These are phyloP conservation scores for Vimba vimba DNA, from an alignment of 2,113 vertebrate species.

Conservation along the genomic window DNA sequence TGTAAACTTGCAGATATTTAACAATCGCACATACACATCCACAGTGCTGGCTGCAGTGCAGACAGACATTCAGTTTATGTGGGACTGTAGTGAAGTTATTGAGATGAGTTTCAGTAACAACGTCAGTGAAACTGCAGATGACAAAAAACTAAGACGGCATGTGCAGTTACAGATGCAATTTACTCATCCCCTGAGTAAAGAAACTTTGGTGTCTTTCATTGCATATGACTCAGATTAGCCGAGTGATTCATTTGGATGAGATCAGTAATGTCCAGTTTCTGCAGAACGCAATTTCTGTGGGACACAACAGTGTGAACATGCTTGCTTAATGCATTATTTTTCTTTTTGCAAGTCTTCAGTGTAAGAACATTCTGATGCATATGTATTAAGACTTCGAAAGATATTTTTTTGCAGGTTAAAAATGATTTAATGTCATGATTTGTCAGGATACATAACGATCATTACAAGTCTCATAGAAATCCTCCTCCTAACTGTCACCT, in stretches of 20 bases:
- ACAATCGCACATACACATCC: background rate
- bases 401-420: background rate
- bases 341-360: background rate
- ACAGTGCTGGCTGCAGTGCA: constrained; percentile 4
- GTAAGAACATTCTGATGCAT: background rate
- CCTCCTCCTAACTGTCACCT: background rate
- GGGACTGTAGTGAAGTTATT: background rate
- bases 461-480: background rate
- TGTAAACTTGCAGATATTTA: background rate
- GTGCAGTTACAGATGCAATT: constrained; percentile 5
- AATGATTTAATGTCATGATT: background rate
- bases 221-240: constrained; percentile 19
- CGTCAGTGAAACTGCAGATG: background rate
- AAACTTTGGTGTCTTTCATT: background rate
- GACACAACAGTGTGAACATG: background rate
- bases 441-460: background rate
- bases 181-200: background rate
- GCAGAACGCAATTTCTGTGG: background rate
- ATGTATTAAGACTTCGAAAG: background rate
- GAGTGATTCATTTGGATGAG: background rate
- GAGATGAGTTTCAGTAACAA: background rate
- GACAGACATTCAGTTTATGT: constrained; percentile 11
- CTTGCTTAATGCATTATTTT: background rate
- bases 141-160: background rate
- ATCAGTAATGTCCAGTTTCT: background rate